Evolutionary conservation across 2,113 vertebrate species (phyloP).

Genomic region (Megaleporinus macrocephalus): DNA sequence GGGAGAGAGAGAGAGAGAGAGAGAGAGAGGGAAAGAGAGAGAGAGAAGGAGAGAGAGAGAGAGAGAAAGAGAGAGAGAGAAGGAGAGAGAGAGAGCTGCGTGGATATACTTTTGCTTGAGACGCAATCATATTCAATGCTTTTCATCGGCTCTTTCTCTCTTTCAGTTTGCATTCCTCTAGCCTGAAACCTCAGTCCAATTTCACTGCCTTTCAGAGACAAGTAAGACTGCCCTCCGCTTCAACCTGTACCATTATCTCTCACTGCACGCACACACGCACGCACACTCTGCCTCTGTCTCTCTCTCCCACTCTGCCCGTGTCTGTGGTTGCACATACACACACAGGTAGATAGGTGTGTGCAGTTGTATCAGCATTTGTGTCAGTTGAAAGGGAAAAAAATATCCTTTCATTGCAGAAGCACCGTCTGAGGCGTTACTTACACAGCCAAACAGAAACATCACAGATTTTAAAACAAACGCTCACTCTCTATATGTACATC

Average conservation of each 20-base stretch:
- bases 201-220: slow-evolving; percentile 14
- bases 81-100: slow-evolving; percentile 10
- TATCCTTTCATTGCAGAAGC: no score
- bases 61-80: not conserved
- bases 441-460: no score
- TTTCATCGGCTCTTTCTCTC: not conserved
- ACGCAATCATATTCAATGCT: not conserved
- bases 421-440: no score
- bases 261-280: not conserved
- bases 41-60: not conserved
- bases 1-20: not conserved
- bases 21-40: not conserved
- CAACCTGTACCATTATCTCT: not conserved
- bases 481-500: not conserved
- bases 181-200: slow-evolving; percentile 11
- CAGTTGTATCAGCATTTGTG: not conserved
- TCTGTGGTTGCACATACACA: not conserved
- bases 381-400: not conserved
- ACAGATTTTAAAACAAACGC: no score
- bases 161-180: slow-evolving; percentile 18
- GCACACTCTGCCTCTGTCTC: no score
- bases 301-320: not conserved
- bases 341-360: not conserved
- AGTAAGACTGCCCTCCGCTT: slow-evolving; percentile 14
- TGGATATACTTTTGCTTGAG: slow-evolving; percentile 5